These are phyloP conservation scores for Plagodis dolabraria DNA, from an alignment of 2,888 invertebrate species.

Conservation along the genomic window DNA sequence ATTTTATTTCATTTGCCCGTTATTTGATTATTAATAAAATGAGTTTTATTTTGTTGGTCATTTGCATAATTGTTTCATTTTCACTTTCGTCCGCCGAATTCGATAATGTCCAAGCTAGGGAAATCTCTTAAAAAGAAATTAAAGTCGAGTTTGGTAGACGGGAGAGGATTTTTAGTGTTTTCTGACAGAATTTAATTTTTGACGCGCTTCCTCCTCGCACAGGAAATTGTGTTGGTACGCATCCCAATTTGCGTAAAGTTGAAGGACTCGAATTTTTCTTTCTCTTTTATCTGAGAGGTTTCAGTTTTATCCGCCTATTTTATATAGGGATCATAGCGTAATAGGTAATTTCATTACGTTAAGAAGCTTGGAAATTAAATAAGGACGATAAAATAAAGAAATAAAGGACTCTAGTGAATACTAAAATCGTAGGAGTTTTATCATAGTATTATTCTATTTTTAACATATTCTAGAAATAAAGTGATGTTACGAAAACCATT, in stretches of 20 bases:
- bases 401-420: conserved; percentile 15
- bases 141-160: conserved; percentile 59
- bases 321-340: conserved; percentile 30
- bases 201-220: conserved; percentile 23
- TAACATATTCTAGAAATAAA: too few relatives aligned
- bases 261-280: conserved; percentile 23
- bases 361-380: conserved; percentile 30
- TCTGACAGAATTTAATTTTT: conserved; percentile 46
- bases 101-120: conserved; percentile 61
- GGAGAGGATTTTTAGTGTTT: conserved; percentile 56
- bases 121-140: conserved; percentile 72
- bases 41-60: conserved; percentile 80
- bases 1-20: conserved; percentile 79
- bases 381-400: conserved; percentile 17
- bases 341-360: conserved; percentile 32
- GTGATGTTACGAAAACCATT: too few relatives aligned
- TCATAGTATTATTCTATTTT: too few relatives aligned
- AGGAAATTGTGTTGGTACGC: conserved; percentile 42
- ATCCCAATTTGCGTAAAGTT: conserved; percentile 34
- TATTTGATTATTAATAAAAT: conserved; percentile 83
- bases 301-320: conserved; percentile 30
- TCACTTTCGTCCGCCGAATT: conserved; percentile 67
- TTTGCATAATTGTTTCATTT: conserved; percentile 83
- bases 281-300: conserved; percentile 25
- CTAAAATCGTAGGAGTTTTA: neutral